Conservation (phyloP, 2,797 vertebrate species). For the Numenius phaeopus region DNA sequence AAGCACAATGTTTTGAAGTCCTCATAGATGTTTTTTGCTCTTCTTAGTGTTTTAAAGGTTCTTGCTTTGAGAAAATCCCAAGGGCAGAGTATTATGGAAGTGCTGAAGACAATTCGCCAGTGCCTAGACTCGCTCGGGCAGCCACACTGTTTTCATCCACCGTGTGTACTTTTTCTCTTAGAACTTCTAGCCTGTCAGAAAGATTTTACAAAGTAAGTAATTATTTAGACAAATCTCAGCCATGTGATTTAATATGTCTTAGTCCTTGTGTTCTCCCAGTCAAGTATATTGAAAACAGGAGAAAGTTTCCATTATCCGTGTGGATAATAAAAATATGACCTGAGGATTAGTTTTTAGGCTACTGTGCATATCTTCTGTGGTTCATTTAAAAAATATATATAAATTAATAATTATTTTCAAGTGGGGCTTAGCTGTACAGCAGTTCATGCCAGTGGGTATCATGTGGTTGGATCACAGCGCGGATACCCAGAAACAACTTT, state of each 20-base stretch:
- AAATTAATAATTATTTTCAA: neutral
- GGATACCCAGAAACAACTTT: neutral
- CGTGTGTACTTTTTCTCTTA: conserved; percentile 92
- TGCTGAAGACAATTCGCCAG: conserved; percentile 87
- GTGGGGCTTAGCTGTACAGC: neutral
- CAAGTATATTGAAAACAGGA: neutral
- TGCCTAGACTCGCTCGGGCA: conserved; percentile 89
- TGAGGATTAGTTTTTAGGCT: neutral
- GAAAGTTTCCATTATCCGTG: neutral
- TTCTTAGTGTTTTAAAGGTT: conserved; percentile 89
- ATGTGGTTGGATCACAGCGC: rapidly evolving
- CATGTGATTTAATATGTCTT: neutral
- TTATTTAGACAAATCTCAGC: neutral
- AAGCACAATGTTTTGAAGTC: neutral
- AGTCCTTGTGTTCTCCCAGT: neutral
- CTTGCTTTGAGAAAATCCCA: conserved; percentile 92
- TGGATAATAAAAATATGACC: neutral
- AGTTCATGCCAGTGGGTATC: neutral
- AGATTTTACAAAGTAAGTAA: conserved; percentile 92
- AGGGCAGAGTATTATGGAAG: conserved; percentile 88
- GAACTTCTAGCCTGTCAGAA: conserved; percentile 96
- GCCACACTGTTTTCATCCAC: conserved; percentile 93
- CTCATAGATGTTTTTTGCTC: neutral
- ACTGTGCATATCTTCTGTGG: neutral
- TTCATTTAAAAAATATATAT: neutral